Percentiles rank a stretch among this genome's conserved stretches.
Conservation (phyloP, 53 echinoderm and acorn worm species). For the Crossaster papposus region DNA sequence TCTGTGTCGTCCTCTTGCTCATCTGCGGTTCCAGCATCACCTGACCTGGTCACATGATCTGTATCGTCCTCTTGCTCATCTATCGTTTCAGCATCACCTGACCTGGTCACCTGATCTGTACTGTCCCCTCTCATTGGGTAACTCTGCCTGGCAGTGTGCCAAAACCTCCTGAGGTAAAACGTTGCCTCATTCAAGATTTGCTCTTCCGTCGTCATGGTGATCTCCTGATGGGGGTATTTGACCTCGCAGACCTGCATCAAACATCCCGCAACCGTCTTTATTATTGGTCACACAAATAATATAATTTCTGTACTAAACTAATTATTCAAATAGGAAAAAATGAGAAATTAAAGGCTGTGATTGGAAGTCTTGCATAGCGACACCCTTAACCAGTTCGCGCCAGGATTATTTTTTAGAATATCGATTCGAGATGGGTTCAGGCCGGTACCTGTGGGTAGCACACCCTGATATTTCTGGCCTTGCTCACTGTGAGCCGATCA, state of each 20-base stretch:
- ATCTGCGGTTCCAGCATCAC: no score
- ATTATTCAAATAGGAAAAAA: no score
- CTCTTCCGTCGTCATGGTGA: constrained; percentile 53
- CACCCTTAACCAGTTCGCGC: no score
- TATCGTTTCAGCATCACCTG: background rate
- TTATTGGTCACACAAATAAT: constrained; percentile 1
- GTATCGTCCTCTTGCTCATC: background rate
- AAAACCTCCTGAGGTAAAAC: constrained; percentile 45
- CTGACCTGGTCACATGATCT: no score
- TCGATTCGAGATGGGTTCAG: no score
- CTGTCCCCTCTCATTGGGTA: constrained; percentile 13
- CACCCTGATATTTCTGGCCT: no score
- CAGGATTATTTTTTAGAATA: no score
- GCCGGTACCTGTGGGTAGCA: no score
- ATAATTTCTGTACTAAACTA: background rate
- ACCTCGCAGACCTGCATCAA: constrained; percentile 61
- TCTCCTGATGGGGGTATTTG: constrained; percentile 36
- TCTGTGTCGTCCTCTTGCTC: constrained; percentile 20
- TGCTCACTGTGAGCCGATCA: no score
- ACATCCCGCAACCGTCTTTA: background rate
- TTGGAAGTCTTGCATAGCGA: no score
- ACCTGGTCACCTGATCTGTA: background rate
- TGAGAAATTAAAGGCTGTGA: no score
- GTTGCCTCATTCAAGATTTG: constrained; percentile 63
- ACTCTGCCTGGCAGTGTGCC: constrained; percentile 10